Percentiles rank a stretch among this genome's conserved stretches.
These are phyloP conservation scores for Embidobia sp. DNA, from an alignment of 2,888 invertebrate genomes.

Conservation along the genomic window DNA sequence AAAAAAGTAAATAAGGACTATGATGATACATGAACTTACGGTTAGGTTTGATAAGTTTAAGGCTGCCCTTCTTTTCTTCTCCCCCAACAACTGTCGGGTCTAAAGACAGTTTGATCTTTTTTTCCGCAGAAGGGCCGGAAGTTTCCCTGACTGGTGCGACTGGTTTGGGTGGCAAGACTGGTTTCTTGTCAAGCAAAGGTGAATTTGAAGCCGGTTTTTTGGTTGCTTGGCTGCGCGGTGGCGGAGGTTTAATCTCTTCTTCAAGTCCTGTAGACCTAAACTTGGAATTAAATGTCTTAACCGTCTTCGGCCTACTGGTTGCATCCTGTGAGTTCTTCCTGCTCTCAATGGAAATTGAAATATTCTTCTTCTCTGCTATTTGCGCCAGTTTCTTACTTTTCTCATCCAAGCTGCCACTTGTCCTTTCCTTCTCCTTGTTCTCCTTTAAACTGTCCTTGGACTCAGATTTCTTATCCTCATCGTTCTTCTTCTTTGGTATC, in stretches of 20 bases:
- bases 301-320: slow-evolving; percentile 91
- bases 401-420: slow-evolving; percentile 30
- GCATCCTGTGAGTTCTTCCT: slow-evolving; percentile 85
- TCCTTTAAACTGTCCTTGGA: slow-evolving; percentile 78
- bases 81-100: slow-evolving; percentile 72
- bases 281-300: slow-evolving; percentile 94
- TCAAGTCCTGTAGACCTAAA: slow-evolving; percentile 95
- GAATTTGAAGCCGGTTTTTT: slow-evolving; percentile 83
- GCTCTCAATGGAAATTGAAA: slow-evolving; percentile 91
- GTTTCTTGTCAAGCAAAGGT: slow-evolving; percentile 74
- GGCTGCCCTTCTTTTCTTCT: slow-evolving; percentile 89
- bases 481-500: slow-evolving; percentile 88
- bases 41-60: slow-evolving; percentile 94
- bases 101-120: slow-evolving; percentile 86
- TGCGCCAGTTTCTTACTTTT: slow-evolving; percentile 77
- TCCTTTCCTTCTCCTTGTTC: slow-evolving; percentile 78
- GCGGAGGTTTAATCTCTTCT: slow-evolving; percentile 93
- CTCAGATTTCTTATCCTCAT: slow-evolving; percentile 79
- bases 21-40: slow-evolving; percentile 94
- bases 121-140: slow-evolving; percentile 85
- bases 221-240: slow-evolving; percentile 85
- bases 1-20: no score
- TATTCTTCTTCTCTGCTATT: slow-evolving; percentile 85
- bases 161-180: slow-evolving; percentile 80
- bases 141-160: slow-evolving; percentile 79